Base-by-base conservation (phyloP, 2,797 vertebrate species). In the Emydoidea blandingii region DNA sequence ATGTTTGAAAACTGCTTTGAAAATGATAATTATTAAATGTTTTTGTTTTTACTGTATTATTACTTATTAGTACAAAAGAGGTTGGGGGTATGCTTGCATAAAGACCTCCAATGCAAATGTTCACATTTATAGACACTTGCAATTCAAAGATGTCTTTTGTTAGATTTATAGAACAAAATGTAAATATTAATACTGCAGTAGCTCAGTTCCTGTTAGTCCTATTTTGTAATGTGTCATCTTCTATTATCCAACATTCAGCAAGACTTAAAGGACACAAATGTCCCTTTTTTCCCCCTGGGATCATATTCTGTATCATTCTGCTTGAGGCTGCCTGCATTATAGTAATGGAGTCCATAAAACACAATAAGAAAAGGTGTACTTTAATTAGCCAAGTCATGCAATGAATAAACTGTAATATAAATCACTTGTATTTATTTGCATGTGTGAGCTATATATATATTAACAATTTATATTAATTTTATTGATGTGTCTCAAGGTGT, bases 301-400 rank as follows among this genome's bases (percentile, higher is more conserved):
- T 96, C 81, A 90, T 97, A 94, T 97, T 44, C 72, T 81, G 54
- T 65, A 53, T 82, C 79, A 88, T 81, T 50, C 59, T 91, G 65
- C 31, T 91, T 96, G 93, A 85, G 90, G 59, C 34, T 95, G 65
- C 56, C 29, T 95, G 74, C 89, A 96, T 97, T 97, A 96, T 37
- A 93, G 87, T 98, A 96, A 97, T 96, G 84, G 96, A 96, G 52
- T 95, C 81, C 80, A 93, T 94, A 95, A 97, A 98, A 96, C 54
- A 53, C 84, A 94, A 93, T 96, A 96, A 97, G 93, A 82, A 96
- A 96, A 93, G 54, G 85, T 97, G 88, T 96, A 92, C 57, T 97
- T 97, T 97, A 96, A 97, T 98, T 97, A 97, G 92, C 59, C 78
- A 91, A 93, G 91, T 94, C 95, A 94, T 86, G 19, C 14, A 85